A percentile compares a stretch with the other conserved stretches of the same genome.
phyloP scores from a whole-genome alignment of 2,888 invertebrate genomes.

The Gisinianus flammeolus region DNA sequence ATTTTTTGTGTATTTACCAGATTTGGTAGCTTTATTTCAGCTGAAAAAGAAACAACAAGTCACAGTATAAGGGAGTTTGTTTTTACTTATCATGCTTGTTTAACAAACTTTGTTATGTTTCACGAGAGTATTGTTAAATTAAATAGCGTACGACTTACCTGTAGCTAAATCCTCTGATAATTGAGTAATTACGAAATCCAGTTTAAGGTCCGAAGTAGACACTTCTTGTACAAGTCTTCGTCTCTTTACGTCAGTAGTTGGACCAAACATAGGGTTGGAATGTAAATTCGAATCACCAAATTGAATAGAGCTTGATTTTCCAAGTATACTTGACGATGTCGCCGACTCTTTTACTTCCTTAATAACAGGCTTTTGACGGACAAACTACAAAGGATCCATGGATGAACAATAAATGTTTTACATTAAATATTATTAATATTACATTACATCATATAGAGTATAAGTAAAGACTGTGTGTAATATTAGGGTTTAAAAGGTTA shows the following conservation, averaged over 20 bases:
- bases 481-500: too few relatives aligned
- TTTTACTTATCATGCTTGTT: too few relatives aligned
- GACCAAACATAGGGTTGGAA: background rate
- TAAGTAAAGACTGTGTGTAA: too few relatives aligned
- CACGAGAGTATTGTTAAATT: too few relatives aligned
- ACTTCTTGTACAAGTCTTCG: slow-evolving; percentile 39
- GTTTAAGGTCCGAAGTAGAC: slow-evolving; percentile 31
- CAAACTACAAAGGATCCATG: slow-evolving; percentile 35
- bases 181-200: slow-evolving; percentile 50
- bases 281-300: too few relatives aligned
- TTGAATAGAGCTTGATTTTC: too few relatives aligned
- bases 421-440: background rate
- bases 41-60: too few relatives aligned
- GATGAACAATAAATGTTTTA: background rate
- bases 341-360: slow-evolving; percentile 47
- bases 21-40: slow-evolving; percentile 54
- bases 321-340: slow-evolving; percentile 34
- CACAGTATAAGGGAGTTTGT: too few relatives aligned
- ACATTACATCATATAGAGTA: background rate
- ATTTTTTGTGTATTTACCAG: slow-evolving; percentile 41
- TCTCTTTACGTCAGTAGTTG: slow-evolving; percentile 16
- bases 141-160: too few relatives aligned
- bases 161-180: slow-evolving; percentile 43
- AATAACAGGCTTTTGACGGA: slow-evolving; percentile 50
- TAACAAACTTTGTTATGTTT: too few relatives aligned